Evolutionary conservation across 2,113 vertebrate genomes (phyloP), one percentile per base, ranked within the genome.

Genomic region (Dolichotis patagonum): DNA sequence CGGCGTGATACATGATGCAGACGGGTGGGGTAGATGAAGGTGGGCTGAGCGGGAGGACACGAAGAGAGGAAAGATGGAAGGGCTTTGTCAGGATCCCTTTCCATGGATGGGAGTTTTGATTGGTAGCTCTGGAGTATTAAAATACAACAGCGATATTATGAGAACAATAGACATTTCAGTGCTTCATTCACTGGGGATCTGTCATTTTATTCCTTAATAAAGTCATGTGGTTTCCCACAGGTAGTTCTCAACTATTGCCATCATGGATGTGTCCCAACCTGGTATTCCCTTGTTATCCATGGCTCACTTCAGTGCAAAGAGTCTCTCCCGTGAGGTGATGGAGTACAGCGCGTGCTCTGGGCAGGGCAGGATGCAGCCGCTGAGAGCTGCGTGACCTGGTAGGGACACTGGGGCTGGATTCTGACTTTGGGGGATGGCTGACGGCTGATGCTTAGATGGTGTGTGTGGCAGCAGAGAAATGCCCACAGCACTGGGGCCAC

Each of bases 51-150:
- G 5, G 49, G 63, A 7, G 43, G 81, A 93, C 14, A 28, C 73
- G 46, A 78, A 63, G 92, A 38, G 82, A 92, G 97, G 89, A 85
- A 69, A 73, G 35, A 52, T 69, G 88, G 88, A 62, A 82, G 88
- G 62, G 95, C 94, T 97, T 94, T 71, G 67, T 96, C 95, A 95
- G 98, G 94, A 95, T 80, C 96, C 88, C 90, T 94, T 96, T 88
- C 92, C 65, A 80, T 22, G 93, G 97, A 96, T 88, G 95, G 97
- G 82, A 88, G 88, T 88, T 98, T 84, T 85, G 95, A 97, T 98
- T 97, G 95, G 97, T 85, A 98, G 96, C 96, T 98, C 93, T 93
- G 98, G 97, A 96, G 88, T 96, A 95, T 97, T 91, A 94, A 96
- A 95, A 97, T 95, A 93, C 98, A 98, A 97, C 11, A 62, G 97